Percentiles rank a stretch among this genome's conserved stretches.
phyloP scores from a whole-genome alignment of 2,113 vertebrate genomes.

The Parus major region DNA sequence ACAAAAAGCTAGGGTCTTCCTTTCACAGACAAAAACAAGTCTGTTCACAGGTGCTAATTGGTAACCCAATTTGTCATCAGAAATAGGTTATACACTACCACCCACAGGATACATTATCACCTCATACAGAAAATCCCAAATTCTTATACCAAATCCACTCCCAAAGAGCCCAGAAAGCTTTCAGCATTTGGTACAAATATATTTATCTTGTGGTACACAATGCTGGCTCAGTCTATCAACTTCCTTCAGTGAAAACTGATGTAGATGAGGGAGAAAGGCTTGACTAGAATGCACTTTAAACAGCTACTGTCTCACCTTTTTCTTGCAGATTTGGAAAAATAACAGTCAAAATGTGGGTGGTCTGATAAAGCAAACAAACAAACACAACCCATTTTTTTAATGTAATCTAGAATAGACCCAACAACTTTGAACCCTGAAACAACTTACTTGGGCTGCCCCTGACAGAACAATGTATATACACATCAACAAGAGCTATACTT shows the following conservation, averaged over 20 bases:
- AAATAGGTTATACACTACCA: neutral
- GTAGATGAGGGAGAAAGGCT: neutral
- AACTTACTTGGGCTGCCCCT: neutral
- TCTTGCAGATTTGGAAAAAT: neutral
- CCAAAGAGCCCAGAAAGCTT: neutral
- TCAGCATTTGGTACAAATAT: neutral
- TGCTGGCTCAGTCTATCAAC: neutral
- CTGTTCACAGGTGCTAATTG: neutral
- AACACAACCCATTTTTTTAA: neutral
- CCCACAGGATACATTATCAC: neutral
- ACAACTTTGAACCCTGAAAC: neutral
- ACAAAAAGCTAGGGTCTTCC: neutral
- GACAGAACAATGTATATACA: fast-evolving
- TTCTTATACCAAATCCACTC: neutral
- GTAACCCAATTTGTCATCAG: neutral
- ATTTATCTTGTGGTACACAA: neutral
- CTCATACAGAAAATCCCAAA: neutral
- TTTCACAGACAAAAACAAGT: neutral
- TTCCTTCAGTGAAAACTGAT: neutral
- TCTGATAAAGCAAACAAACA: neutral
- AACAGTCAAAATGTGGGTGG: neutral
- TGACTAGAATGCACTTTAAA: neutral
- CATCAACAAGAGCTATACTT: fast-evolving
- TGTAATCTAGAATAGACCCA: neutral
- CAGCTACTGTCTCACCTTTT: neutral